These are phyloP conservation scores for Leptinotarsa lineolata DNA, from an alignment of 1,140 invertebrate species.

Conservation along the genomic window DNA sequence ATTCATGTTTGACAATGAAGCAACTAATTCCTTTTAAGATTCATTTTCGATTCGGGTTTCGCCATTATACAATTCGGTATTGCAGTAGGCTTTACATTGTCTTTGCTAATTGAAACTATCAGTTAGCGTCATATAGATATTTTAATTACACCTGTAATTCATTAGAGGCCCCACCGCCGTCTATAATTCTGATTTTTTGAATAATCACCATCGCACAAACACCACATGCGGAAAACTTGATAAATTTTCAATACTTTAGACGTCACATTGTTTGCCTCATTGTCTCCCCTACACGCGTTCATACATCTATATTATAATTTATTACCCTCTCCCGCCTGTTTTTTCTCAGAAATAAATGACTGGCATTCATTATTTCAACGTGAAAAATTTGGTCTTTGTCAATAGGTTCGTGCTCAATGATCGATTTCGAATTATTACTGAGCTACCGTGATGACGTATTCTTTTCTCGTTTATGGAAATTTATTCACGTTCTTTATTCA, in stretches of 20 bases:
- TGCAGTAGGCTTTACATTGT: constrained; percentile 38
- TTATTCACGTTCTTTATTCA: too few species aligned
- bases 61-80: constrained; percentile 37
- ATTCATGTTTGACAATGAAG: not conserved
- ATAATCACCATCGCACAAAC: constrained; percentile 29
- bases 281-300: not conserved
- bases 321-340: constrained; percentile 10
- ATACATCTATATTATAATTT: constrained; percentile 26
- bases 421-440: not conserved
- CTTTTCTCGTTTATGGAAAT: too few species aligned
- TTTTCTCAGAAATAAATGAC: constrained; percentile 7
- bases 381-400: constrained; percentile 6
- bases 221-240: constrained; percentile 24
- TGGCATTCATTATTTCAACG: constrained; percentile 7
- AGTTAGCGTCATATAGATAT: constrained; percentile 41
- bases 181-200: constrained; percentile 33
- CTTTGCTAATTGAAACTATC: constrained; percentile 45
- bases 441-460: not conserved
- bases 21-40: not conserved
- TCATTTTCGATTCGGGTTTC: not conserved
- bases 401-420: not conserved
- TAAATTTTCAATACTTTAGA: constrained; percentile 20
- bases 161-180: constrained; percentile 38
- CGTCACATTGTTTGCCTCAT: constrained; percentile 3
- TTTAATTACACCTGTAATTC: constrained; percentile 39